These are phyloP conservation scores for Pangasius krempfi DNA, from an alignment of 2,797 vertebrate species.

Conservation along the genomic window DNA sequence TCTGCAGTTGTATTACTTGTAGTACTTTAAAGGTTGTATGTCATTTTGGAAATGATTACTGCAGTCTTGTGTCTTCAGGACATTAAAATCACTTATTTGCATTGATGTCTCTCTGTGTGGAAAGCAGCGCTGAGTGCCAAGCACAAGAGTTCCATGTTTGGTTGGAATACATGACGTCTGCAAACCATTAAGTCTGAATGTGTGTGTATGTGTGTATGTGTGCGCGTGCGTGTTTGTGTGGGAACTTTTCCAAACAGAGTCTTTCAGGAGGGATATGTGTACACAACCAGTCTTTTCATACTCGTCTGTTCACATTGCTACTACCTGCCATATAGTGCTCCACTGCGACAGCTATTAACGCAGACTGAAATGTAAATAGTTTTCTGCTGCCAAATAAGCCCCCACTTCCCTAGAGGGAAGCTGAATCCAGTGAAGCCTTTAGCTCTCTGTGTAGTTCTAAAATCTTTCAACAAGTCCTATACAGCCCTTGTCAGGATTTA, in stretches of 20 bases:
- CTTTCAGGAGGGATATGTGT: constrained; percentile 31
- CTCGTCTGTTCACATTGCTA: constrained; percentile 37
- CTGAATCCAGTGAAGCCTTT: constrained; percentile 1
- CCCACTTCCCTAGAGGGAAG: not conserved
- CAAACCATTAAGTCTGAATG: constrained; percentile 46
- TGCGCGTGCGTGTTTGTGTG: not conserved
- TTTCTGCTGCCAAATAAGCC: constrained; percentile 42
- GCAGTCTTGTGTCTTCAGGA: not conserved
- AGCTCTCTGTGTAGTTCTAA: not conserved
- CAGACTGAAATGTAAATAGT: constrained; percentile 30
- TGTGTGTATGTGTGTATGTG: not conserved
- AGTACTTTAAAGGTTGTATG: constrained; percentile 12
- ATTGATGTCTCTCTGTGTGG: constrained; percentile 30
- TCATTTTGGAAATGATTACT: constrained; percentile 10
- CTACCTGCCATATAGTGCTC: constrained; percentile 33
- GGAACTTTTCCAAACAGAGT: constrained; percentile 35
- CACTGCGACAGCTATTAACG: constrained; percentile 29
- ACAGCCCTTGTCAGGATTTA: not conserved
- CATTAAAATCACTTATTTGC: not conserved
- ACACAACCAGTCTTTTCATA: constrained; percentile 24
- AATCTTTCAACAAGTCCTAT: not conserved
- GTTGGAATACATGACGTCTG: constrained; percentile 45
- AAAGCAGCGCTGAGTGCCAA: constrained; percentile 22
- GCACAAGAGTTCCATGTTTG: constrained; percentile 43
- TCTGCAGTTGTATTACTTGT: not conserved